A percentile compares a stretch with the other conserved stretches of the same genome.
Evolutionary conservation across 2,888 invertebrate species (phyloP).

Genomic region (Campoletis raptor): DNA sequence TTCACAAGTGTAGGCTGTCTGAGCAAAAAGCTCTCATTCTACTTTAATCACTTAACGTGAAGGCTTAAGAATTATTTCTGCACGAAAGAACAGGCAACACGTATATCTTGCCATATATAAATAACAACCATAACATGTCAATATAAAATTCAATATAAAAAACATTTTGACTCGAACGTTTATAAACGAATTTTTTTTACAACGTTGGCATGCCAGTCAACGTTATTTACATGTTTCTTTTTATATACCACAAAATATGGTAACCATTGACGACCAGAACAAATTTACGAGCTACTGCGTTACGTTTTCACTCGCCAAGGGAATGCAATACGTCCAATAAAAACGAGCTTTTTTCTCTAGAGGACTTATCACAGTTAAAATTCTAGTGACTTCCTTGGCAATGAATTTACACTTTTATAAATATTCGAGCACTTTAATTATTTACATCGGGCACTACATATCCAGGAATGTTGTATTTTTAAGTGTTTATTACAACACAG

Average conservation of each 20-base stretch:
- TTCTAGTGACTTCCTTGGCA: not conserved
- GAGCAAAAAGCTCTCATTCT: constrained; percentile 41
- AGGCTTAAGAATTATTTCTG: constrained; percentile 39
- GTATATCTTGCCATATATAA: not conserved
- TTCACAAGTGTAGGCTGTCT: constrained; percentile 48
- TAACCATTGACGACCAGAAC: not conserved
- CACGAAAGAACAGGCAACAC: constrained; percentile 20
- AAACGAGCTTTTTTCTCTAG: not conserved
- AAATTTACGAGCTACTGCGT: not conserved
- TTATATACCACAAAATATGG: not conserved
- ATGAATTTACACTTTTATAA: not conserved
- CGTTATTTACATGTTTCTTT: not conserved
- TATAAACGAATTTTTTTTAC: not conserved
- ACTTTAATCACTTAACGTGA: constrained; percentile 10
- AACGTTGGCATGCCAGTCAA: not conserved
- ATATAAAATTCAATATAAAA: not conserved
- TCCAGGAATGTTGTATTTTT: not conserved
- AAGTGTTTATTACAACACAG: not conserved
- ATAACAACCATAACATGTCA: not conserved
- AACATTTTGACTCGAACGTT: not conserved
- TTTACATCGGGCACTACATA: not conserved
- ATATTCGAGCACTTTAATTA: not conserved
- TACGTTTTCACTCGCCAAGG: not conserved
- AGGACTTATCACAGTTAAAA: not conserved
- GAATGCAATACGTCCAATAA: not conserved